A percentile compares a stretch with the other conserved stretches of the same genome.
Conservation (phyloP, 2,797 vertebrate genomes). For the Myotis vivesi region DNA sequence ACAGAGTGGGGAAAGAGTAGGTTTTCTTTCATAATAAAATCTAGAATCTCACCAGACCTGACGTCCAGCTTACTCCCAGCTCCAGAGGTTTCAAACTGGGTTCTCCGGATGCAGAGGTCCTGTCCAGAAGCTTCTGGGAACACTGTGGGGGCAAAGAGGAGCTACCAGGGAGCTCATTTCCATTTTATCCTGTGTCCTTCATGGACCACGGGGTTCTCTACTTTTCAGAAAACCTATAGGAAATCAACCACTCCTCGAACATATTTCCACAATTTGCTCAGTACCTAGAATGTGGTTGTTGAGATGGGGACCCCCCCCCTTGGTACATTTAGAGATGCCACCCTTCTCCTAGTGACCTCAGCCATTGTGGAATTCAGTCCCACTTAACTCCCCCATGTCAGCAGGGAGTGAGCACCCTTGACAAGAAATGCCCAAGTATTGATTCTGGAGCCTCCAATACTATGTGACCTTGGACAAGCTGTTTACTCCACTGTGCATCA, state of each 20-base stretch:
- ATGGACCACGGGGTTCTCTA: not conserved
- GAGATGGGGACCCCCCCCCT: not conserved
- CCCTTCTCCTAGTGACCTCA: not conserved
- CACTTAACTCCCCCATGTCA: not conserved
- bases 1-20: not conserved
- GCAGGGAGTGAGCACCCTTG: not conserved
- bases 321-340: not conserved
- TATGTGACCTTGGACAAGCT: not conserved
- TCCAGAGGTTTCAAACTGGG: not conserved
- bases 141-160: not conserved
- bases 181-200: not conserved
- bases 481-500: not conserved
- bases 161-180: not conserved
- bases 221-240: not conserved
- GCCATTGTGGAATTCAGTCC: not conserved
- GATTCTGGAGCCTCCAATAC: not conserved
- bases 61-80: not conserved
- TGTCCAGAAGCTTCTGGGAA: not conserved
- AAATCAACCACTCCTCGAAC: not conserved
- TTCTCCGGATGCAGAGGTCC: not conserved
- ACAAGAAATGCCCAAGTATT: not conserved
- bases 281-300: not conserved
- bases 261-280: not conserved
- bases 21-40: not conserved
- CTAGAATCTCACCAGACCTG: not conserved